Conservation (phyloP, 2,113 vertebrate genomes). For the Cairina moschata region DNA sequence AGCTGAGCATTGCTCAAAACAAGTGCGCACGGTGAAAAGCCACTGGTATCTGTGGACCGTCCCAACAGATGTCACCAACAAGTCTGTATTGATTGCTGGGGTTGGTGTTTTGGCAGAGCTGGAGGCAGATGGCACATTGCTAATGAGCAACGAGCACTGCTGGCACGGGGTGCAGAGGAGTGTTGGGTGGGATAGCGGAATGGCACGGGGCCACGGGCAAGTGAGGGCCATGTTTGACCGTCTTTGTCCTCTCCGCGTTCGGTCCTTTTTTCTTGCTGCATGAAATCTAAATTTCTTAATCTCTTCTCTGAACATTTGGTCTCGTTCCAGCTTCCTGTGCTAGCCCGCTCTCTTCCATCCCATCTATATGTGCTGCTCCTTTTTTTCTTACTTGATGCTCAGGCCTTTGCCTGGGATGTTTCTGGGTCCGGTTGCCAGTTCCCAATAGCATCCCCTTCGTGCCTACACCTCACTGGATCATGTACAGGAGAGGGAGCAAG, state of each 20-base stretch:
- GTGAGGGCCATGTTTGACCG: neutral
- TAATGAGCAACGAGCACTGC: neutral
- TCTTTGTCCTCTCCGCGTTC: neutral
- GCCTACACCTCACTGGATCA: neutral
- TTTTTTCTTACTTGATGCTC: neutral
- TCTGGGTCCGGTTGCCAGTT: neutral
- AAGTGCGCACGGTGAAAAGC: conserved; percentile 17
- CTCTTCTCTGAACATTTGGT: neutral
- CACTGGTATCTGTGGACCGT: neutral
- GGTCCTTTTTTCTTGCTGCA: neutral
- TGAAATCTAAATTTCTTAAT: neutral
- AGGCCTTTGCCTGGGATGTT: neutral
- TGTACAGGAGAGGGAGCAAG: neutral
- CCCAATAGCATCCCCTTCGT: neutral
- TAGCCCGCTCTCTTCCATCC: neutral
- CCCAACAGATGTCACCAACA: conserved; percentile 34
- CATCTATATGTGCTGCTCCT: neutral
- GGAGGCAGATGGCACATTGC: conserved; percentile 16
- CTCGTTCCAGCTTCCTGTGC: neutral
- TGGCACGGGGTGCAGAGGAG: neutral
- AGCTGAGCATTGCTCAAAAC: conserved; percentile 1
- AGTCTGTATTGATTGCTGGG: neutral
- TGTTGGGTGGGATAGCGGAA: neutral
- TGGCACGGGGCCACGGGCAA: neutral
- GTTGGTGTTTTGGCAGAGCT: neutral